Conservation (phyloP, 2,888 invertebrate species). For the Coenonympha arcania region DNA sequence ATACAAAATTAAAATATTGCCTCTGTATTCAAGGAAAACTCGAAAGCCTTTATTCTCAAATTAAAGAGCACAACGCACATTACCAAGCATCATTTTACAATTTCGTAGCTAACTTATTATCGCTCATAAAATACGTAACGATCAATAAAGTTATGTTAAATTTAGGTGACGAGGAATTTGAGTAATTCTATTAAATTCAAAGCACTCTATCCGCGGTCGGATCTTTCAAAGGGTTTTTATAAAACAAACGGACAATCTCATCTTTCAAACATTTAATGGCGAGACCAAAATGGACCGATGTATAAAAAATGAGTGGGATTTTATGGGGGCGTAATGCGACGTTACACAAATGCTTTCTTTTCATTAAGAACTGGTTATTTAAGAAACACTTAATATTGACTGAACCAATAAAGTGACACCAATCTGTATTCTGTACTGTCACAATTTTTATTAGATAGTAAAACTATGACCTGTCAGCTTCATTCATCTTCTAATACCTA, state of each 20-base stretch:
- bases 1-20: too few relatives aligned
- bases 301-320: slow-evolving; percentile 46
- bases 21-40: too few relatives aligned
- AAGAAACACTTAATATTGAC: slow-evolving; percentile 29
- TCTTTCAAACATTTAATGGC: slow-evolving; percentile 54
- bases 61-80: neutral
- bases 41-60: neutral
- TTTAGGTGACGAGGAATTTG: neutral
- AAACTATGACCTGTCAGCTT: too few relatives aligned
- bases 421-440: slow-evolving; percentile 14
- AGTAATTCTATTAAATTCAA: slow-evolving; percentile 4
- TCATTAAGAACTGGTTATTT: slow-evolving; percentile 36
- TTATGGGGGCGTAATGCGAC: slow-evolving; percentile 44
- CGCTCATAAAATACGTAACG: neutral
- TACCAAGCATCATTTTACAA: neutral
- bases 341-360: slow-evolving; percentile 41
- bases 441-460: slow-evolving; percentile 5
- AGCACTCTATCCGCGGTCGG: slow-evolving; percentile 32
- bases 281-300: slow-evolving; percentile 34
- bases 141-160: neutral
- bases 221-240: slow-evolving; percentile 29
- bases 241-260: slow-evolving; percentile 42
- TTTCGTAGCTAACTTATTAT: neutral
- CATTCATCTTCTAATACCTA: too few relatives aligned
- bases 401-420: slow-evolving; percentile 16